These are phyloP conservation scores for Caerostris darwini DNA, from an alignment of 1,140 invertebrate genomes.

Conservation along the genomic window DNA sequence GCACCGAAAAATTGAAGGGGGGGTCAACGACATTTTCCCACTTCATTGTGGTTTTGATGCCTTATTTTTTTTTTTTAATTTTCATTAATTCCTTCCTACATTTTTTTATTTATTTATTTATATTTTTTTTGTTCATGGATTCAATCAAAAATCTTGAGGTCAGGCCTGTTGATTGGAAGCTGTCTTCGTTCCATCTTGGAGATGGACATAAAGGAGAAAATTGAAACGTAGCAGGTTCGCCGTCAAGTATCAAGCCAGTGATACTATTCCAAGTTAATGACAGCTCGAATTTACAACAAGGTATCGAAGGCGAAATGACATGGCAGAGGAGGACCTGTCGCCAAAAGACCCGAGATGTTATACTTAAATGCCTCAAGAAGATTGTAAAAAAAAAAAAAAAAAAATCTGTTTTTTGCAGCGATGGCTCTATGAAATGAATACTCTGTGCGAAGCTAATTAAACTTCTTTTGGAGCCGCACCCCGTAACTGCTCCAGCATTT, in stretches of 20 bases:
- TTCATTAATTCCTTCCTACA: neutral
- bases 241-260: conserved; percentile 5
- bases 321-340: neutral
- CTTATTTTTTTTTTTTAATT: neutral
- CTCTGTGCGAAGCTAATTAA: too few species aligned
- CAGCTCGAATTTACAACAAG: conserved; percentile 23
- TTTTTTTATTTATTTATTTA: neutral
- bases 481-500: too few species aligned
- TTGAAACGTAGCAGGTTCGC: conserved; percentile 33
- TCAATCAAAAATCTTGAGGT: conserved; percentile 41
- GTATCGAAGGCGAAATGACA: neutral
- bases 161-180: neutral
- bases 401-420: too few species aligned
- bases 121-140: conserved; percentile 10
- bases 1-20: neutral
- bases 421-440: neutral
- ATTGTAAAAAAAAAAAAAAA: neutral
- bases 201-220: conserved; percentile 6
- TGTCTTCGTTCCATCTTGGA: neutral
- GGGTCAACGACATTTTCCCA: conserved; percentile 60
- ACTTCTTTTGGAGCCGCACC: too few species aligned
- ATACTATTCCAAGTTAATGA: conserved; percentile 11
- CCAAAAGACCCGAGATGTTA: neutral
- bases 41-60: conserved; percentile 55
- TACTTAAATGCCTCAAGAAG: neutral